Evolutionary conservation across 2,888 invertebrate genomes (phyloP).

Genomic region (Agonopterix subpropinquella): DNA sequence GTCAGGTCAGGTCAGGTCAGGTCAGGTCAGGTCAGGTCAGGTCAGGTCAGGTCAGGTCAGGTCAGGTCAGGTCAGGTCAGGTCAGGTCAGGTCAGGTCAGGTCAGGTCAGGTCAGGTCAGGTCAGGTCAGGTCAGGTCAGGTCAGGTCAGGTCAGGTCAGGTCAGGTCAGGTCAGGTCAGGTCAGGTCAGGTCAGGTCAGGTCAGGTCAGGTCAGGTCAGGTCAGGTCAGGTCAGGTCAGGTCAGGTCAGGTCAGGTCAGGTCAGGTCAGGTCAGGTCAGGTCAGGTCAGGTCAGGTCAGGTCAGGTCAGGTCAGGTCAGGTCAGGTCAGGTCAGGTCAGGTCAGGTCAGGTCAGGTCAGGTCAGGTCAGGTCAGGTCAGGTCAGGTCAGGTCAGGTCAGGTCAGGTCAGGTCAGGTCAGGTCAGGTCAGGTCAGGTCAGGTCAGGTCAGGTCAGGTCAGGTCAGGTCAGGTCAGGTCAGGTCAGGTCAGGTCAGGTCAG

Average conservation of each 20-base stretch:
- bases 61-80: slow-evolving; percentile 3
- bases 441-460: slow-evolving; percentile 3
- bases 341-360: slow-evolving; percentile 3
- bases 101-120: slow-evolving; percentile 3
- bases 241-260: slow-evolving; percentile 3
- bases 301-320: slow-evolving; percentile 3
- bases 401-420: slow-evolving; percentile 3
- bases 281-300: slow-evolving; percentile 3
- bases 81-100: slow-evolving; percentile 3
- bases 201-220: slow-evolving; percentile 3
- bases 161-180: slow-evolving; percentile 3
- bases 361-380: slow-evolving; percentile 3
- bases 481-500: slow-evolving; percentile 3
- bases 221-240: slow-evolving; percentile 3
- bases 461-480: slow-evolving; percentile 3
- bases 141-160: slow-evolving; percentile 3
- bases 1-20: slow-evolving; percentile 4
- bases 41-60: slow-evolving; percentile 3
- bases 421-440: slow-evolving; percentile 3
- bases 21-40: slow-evolving; percentile 3
- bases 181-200: slow-evolving; percentile 3
- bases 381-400: slow-evolving; percentile 3
- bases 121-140: slow-evolving; percentile 3
- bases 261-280: slow-evolving; percentile 3
- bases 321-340: slow-evolving; percentile 3